Conservation (phyloP, 2,888 invertebrate genomes). For the Watsonalla cultraria region DNA sequence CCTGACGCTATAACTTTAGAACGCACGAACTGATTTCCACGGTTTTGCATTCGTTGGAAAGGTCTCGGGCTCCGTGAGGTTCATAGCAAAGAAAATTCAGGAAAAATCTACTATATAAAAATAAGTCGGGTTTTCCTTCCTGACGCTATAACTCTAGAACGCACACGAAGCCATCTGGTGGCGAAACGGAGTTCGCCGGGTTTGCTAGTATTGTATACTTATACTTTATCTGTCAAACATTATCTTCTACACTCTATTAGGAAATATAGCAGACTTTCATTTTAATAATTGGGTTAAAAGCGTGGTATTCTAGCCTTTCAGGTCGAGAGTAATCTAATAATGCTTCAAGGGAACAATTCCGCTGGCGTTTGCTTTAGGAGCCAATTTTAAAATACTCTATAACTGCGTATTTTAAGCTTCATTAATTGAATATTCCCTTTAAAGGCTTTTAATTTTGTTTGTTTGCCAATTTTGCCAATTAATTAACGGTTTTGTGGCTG, state of each 20-base stretch:
- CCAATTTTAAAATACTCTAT: not conserved
- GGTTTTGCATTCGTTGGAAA: too few species aligned
- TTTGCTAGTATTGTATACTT: too few species aligned
- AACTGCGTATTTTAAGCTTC: not conserved
- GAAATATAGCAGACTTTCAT: not conserved
- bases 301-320: not conserved
- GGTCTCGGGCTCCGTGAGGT: too few species aligned
- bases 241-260: not conserved
- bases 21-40: too few species aligned
- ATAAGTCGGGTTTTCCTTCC: too few species aligned
- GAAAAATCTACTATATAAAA: too few species aligned
- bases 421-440: not conserved
- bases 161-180: too few species aligned
- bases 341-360: not conserved
- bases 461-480: not conserved
- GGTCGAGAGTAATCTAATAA: slow-evolving; percentile 10
- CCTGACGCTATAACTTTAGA: too few species aligned
- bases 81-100: too few species aligned
- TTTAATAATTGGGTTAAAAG: not conserved
- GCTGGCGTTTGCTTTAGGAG: not conserved
- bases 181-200: too few species aligned
- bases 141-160: too few species aligned
- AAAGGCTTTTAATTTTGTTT: not conserved
- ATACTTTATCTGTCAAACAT: too few species aligned
- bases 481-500: not conserved